phyloP scores from a whole-genome alignment of 2,113 vertebrate genomes.

The Porphyrio hochstetteri region DNA sequence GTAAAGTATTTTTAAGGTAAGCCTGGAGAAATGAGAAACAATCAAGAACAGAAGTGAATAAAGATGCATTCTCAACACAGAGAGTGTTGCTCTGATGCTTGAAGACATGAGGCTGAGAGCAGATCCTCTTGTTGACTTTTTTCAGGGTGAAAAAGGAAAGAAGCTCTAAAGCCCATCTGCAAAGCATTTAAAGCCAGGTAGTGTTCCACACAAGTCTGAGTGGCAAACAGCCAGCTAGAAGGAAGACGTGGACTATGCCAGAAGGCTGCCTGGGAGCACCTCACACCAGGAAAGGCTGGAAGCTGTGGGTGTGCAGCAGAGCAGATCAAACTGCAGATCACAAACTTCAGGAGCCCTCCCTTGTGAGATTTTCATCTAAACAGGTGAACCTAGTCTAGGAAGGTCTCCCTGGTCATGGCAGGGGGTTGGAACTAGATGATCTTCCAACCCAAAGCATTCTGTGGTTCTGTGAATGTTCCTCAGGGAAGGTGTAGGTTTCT shows the following conservation, averaged over 20 bases:
- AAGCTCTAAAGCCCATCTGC: background rate
- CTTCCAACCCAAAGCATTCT: too few species aligned
- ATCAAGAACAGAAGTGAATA: background rate
- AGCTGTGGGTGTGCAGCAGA: background rate
- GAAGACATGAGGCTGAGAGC: background rate
- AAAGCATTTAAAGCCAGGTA: background rate
- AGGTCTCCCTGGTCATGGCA: too few species aligned
- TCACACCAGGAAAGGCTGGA: rapidly evolving
- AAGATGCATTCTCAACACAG: background rate
- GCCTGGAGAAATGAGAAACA: background rate
- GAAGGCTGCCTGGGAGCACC: background rate
- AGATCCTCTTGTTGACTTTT: background rate
- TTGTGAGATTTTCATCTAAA: background rate
- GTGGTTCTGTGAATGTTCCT: background rate
- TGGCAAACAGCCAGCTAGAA: background rate
- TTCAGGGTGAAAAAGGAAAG: background rate
- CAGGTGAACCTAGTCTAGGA: too few species aligned
- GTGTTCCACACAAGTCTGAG: background rate
- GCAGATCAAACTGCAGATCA: background rate
- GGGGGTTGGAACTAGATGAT: too few species aligned
- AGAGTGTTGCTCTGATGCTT: background rate
- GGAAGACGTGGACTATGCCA: rapidly evolving
- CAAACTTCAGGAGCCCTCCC: background rate
- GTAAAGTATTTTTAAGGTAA: background rate
- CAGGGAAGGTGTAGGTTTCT: background rate